Percentiles rank a stretch among this genome's conserved stretches.
phyloP scores from a whole-genome alignment of 1,140 invertebrate genomes.

The Myzus persicae region DNA sequence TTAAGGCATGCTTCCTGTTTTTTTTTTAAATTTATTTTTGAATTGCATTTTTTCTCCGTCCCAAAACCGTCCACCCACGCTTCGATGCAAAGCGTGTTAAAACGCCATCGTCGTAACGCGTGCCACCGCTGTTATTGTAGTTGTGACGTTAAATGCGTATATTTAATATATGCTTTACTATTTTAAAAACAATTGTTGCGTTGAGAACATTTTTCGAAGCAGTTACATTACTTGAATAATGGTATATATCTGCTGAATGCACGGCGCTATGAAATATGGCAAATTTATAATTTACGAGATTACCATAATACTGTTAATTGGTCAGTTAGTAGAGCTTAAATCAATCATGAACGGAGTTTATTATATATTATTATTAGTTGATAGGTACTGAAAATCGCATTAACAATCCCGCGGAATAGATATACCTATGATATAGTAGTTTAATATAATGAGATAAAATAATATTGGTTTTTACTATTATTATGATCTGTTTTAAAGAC shows the following conservation, averaged over 20 bases:
- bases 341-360: not conserved
- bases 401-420: not conserved
- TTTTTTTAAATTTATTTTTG: not conserved
- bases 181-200: not conserved
- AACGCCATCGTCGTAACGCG: not conserved
- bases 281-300: not conserved
- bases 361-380: constrained; percentile 1
- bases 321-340: not conserved
- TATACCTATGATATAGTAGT: not conserved
- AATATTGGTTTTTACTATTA: not conserved
- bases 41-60: not conserved
- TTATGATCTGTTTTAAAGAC: constrained; percentile 16
- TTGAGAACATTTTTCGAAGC: not conserved
- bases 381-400: not conserved
- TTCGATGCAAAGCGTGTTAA: not conserved
- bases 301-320: not conserved
- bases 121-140: not conserved
- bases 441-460: not conserved
- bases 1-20: not conserved
- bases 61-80: not conserved
- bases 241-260: not conserved
- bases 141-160: not conserved
- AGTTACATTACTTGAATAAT: not conserved
- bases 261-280: not conserved
- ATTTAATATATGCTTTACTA: not conserved